Conservation (phyloP, 1,140 invertebrate genomes). For the Nomia melanderi region DNA sequence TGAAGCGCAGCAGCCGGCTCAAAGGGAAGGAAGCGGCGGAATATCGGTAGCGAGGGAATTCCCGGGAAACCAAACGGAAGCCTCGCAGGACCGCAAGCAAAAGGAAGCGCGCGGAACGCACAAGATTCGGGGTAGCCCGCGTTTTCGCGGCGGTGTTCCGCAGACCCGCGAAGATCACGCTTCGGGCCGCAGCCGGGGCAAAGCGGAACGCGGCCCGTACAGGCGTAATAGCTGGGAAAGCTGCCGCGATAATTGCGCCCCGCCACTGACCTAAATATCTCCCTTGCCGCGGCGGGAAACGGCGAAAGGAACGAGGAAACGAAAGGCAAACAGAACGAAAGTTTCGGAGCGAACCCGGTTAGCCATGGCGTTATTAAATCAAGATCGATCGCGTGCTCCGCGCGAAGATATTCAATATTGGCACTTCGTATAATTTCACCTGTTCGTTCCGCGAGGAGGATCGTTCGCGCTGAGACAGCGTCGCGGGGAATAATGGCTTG, state of each 20-base stretch:
- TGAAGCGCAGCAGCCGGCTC: too few species aligned
- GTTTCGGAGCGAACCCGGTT: not conserved
- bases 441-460: not conserved
- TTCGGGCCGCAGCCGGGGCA: not conserved
- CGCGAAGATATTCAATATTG: not conserved
- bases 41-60: not conserved
- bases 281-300: too few species aligned
- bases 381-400: not conserved
- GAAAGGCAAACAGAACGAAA: not conserved
- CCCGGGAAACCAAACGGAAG: not conserved
- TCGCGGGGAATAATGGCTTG: too few species aligned
- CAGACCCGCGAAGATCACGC: too few species aligned
- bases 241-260: conserved; percentile 28
- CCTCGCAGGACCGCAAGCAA: not conserved
- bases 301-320: not conserved
- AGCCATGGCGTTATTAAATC: conserved; percentile 1
- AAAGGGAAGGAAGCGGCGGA: too few species aligned
- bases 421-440: not conserved
- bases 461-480: too few species aligned
- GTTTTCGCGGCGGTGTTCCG: not conserved
- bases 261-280: conserved; percentile 35
- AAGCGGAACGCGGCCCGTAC: not conserved
- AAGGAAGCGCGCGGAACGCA: not conserved
- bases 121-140: not conserved
- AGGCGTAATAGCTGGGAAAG: conserved; percentile 33